Base-by-base conservation (phyloP, 1,140 invertebrate species). In the Sitobion miscanthi region DNA sequence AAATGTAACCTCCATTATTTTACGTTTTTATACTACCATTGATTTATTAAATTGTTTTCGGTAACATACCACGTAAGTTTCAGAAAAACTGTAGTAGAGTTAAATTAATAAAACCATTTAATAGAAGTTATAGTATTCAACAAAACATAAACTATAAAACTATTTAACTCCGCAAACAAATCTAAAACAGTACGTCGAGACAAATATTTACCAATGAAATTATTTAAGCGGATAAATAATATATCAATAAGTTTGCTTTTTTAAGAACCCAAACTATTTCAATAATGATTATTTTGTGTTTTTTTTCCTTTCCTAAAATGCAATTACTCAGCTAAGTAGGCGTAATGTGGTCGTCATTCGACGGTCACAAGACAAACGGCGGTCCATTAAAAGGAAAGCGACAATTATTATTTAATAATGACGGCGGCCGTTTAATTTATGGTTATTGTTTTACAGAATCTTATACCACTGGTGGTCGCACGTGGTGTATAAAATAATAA, bases 321-420 rank as follows among this genome's bases (percentile, higher is more conserved):
- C 54, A 62, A 62, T 90, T 62, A 90, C 35, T 88, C 38, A 30
- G 52, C 38, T 54, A 23, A 62, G 54, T 90, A 90, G 88, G 88
- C 54, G 88, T 90, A 90, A 90, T 90, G 88, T 23, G 35, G 88
- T 25, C 52, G 52, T 54, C 35, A 42, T 42, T 57, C 35, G 52
- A 62, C 23, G 42, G 4, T 30, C 52, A 21, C 35, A 45, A 90
- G 88, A 90, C 23, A 62, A 90, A 90, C 23, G 88, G 52, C 35
- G 52, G 2, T 57, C 54, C 88, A 62, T 90, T 90, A 90, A 90
- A 90, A 42, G 23, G 54, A 90, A 90, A 90, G 54, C 54, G 54
- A 90, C 88, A 90, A 90, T 87, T 47, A 47, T 90, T 90, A 62
- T 90, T 90, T 62, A 90, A 90, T 62, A 90, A 90, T 42, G 88